Percentiles rank a stretch among this genome's conserved stretches.
These are phyloP conservation scores for Microtus ochrogaster DNA, from an alignment of 2,113 vertebrate genomes.

Conservation along the genomic window DNA sequence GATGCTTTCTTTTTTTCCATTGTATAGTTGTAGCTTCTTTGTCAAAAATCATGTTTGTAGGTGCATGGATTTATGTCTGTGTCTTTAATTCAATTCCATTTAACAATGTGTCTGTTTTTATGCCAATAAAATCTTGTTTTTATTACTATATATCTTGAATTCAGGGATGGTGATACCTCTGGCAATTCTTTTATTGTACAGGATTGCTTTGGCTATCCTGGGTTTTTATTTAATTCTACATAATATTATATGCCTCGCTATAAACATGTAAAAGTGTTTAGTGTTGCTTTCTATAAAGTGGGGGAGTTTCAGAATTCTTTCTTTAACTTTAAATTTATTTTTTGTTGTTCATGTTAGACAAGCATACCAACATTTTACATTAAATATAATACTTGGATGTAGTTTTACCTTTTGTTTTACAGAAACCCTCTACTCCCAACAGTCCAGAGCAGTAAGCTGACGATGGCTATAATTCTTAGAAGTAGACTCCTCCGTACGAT, in stretches of 20 bases:
- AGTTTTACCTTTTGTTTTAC: not conserved
- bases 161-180: not conserved
- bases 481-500: not conserved
- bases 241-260: not conserved
- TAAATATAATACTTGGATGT: not conserved
- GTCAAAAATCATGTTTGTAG: too few relatives aligned
- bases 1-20: too few relatives aligned
- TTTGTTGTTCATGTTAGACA: not conserved
- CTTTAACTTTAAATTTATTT: not conserved
- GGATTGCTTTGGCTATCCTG: not conserved
- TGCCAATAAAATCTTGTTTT: not conserved
- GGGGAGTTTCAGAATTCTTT: not conserved
- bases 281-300: not conserved
- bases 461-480: not conserved
- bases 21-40: too few relatives aligned
- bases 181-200: not conserved
- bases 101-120: not conserved
- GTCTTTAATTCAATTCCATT: not conserved
- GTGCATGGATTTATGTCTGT: not conserved
- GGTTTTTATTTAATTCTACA: not conserved
- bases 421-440: not conserved
- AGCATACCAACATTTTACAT: not conserved
- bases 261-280: not conserved
- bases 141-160: not conserved
- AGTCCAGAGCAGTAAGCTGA: not conserved